Conservation (phyloP, 2,113 vertebrate species). For the Amia ocellicauda region DNA sequence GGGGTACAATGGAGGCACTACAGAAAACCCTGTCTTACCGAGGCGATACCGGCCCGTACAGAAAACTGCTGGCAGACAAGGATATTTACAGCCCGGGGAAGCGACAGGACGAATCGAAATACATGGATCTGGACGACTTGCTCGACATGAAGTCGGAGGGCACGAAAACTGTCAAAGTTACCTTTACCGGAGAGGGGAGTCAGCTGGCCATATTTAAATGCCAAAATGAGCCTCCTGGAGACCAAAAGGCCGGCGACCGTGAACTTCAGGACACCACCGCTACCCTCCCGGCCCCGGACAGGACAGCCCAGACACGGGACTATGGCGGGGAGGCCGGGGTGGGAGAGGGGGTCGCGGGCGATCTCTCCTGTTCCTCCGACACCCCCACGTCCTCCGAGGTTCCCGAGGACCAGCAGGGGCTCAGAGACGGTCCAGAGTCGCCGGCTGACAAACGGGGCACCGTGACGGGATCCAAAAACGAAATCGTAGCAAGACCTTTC, state of each 20-base stretch:
- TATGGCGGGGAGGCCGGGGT: background rate
- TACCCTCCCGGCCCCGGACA: background rate
- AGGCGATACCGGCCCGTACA: conserved; percentile 29
- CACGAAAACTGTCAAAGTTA: conserved; percentile 46
- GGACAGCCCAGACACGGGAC: conserved; percentile 15
- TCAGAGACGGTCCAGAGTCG: conserved; percentile 17
- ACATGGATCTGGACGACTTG: conserved; percentile 51
- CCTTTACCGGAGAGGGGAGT: conserved; percentile 30
- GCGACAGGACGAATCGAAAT: conserved; percentile 42
- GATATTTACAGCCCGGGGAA: conserved; percentile 16
- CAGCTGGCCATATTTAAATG: conserved; percentile 53
- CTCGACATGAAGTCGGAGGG: conserved; percentile 21
- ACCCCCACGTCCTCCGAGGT: conserved; percentile 26
- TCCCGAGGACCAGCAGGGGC: conserved; percentile 31
- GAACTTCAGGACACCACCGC: conserved; percentile 16
- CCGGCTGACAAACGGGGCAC: conserved; percentile 21
- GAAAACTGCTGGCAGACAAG: conserved; percentile 37
- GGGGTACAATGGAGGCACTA: conserved; percentile 43
- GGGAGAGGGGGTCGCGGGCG: conserved; percentile 14
- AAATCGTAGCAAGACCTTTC: conserved; percentile 28
- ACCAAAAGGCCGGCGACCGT: conserved; percentile 3
- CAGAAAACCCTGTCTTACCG: conserved; percentile 25
- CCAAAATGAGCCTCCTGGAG: conserved; percentile 29
- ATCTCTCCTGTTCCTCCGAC: conserved; percentile 25
- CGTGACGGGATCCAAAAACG: conserved; percentile 16